phyloP scores from a whole-genome alignment of 1,140 invertebrate species.

The Drosophila kepulauana region DNA sequence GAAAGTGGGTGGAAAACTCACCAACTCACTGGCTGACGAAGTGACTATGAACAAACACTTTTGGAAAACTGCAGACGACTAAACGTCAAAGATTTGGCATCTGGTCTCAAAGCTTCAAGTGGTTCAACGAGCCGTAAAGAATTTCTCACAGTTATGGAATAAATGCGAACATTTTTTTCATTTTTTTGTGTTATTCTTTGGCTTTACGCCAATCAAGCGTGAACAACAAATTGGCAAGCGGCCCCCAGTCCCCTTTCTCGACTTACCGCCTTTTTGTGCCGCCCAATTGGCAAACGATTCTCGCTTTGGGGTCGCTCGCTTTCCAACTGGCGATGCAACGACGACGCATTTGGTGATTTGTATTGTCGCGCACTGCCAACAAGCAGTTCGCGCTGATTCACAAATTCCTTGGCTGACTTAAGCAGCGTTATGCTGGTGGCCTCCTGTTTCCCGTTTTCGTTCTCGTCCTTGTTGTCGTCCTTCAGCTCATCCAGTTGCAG shows the following conservation, averaged over 20 bases:
- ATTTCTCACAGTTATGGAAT: conserved; percentile 70
- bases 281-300: conserved; percentile 70
- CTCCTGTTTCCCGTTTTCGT: neutral
- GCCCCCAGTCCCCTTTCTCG: neutral
- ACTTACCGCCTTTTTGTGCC: conserved; percentile 58
- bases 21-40: conserved; percentile 29
- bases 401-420: conserved; percentile 72
- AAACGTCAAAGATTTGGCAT: conserved; percentile 28
- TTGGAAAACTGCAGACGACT: conserved; percentile 52
- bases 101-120: conserved; percentile 13
- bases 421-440: conserved; percentile 29
- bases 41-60: conserved; percentile 27
- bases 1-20: conserved; percentile 24
- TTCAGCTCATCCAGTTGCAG: conserved; percentile 39
- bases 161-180: neutral
- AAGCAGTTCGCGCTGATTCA: conserved; percentile 72
- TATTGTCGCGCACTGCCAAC: conserved; percentile 72
- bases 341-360: conserved; percentile 72
- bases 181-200: conserved; percentile 37
- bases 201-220: conserved; percentile 63
- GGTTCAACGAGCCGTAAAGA: conserved; percentile 67
- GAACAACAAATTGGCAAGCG: conserved; percentile 52
- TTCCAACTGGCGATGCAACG: conserved; percentile 61
- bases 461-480: neutral
- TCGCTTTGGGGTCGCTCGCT: conserved; percentile 71